Evolutionary conservation across 2,797 vertebrate species (phyloP).

Genomic region (Forpus xanthops): DNA sequence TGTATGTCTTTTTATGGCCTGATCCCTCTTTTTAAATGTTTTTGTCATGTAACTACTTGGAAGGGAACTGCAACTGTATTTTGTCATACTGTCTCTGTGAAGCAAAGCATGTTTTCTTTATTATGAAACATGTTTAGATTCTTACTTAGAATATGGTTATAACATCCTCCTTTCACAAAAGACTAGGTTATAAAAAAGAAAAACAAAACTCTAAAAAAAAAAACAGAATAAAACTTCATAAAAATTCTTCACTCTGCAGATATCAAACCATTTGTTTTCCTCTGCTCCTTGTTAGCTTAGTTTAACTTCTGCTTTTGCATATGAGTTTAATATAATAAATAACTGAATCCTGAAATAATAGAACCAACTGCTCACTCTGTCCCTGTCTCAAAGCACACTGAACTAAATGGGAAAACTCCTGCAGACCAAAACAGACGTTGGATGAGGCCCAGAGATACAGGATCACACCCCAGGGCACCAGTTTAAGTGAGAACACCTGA

Average conservation of each 20-base stretch:
- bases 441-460: neutral
- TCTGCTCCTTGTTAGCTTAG: neutral
- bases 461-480: neutral
- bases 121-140: neutral
- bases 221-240: neutral
- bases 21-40: neutral
- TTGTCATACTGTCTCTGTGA: neutral
- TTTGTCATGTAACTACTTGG: neutral
- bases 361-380: neutral
- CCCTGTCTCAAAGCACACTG: neutral
- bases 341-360: neutral
- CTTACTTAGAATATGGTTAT: neutral
- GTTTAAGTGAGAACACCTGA: neutral
- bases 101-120: neutral
- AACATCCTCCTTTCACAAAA: conserved; percentile 19
- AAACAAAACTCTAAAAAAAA: neutral
- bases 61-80: conserved; percentile 22
- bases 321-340: neutral
- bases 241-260: neutral
- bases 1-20: neutral
- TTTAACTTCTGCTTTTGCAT: neutral
- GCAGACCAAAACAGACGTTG: neutral
- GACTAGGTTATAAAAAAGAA: neutral
- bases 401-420: neutral
- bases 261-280: neutral